Conservation (phyloP, 2,888 invertebrate species). For the Sabatieria punctata region DNA sequence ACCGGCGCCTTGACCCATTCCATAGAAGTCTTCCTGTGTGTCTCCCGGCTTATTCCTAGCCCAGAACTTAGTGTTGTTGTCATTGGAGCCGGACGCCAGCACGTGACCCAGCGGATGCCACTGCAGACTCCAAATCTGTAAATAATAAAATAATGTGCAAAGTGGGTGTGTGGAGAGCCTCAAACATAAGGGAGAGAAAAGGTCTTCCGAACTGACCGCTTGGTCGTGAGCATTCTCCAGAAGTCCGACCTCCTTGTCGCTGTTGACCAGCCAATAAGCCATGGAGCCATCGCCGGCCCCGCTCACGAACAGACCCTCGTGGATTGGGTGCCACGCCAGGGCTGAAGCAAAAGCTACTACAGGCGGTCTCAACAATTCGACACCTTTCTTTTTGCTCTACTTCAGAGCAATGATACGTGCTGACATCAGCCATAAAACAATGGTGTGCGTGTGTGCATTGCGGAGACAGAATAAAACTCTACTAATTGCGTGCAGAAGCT, state of each 20-base stretch:
- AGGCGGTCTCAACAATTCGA: constrained; percentile 6
- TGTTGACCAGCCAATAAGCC: constrained; percentile 82
- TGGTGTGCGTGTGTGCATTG: neutral
- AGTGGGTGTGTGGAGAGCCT: too few species aligned
- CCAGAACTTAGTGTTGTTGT: constrained; percentile 96
- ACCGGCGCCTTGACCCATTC: too few species aligned
- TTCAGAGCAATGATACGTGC: neutral
- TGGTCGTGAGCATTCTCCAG: constrained; percentile 93
- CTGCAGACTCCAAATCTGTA: constrained; percentile 94
- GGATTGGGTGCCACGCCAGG: constrained; percentile 87
- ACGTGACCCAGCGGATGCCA: constrained; percentile 99
- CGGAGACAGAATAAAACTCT: neutral
- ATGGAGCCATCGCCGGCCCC: constrained; percentile 97
- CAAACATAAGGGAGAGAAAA: too few species aligned
- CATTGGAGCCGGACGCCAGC: constrained; percentile 96
- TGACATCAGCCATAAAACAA: constrained; percentile 1
- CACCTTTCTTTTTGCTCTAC: too few species aligned
- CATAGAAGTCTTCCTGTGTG: constrained; percentile 92
- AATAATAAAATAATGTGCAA: too few species aligned
- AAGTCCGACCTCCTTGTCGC: constrained; percentile 87
- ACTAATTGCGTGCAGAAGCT: neutral
- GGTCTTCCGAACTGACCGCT: constrained; percentile 13
- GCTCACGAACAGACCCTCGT: constrained; percentile 89
- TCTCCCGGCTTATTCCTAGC: constrained; percentile 95
- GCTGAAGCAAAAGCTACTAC: constrained; percentile 28